Evolutionary conservation across 2,888 invertebrate species (phyloP), one percentile per base, ranked within the genome.

Genomic region (Agonopterix alstromeriana): DNA sequence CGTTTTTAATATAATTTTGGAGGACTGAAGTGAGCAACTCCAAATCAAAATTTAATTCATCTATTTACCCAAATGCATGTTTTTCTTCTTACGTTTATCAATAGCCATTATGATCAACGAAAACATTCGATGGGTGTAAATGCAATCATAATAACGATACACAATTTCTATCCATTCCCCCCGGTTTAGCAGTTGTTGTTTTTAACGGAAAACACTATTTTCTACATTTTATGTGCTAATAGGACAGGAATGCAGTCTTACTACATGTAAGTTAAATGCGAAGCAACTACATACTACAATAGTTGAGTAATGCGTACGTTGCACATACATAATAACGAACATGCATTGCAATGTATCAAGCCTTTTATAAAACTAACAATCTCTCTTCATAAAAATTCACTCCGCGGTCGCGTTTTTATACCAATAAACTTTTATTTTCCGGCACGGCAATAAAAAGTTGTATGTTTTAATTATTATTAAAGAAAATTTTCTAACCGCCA

Each of bases 171-270:
- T 27, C 3, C 27, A 27, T 27, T n/a, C 38, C n/a, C 38, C n/a
- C 1, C 38, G 38, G 10, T 38, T 38, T 38, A n/a, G 38, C 38
- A 38, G n/a, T 38, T 8, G 38, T n/a, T 38, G n/a, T n/a, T 3
- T 38, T 38, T 47, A 53, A 51, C 48, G 41, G 36, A 54, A 49
- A 48, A 48, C 42, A 48, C 27, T 11, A 50, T 57, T 62, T 58
- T 61, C 58, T 54, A 57, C 60, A 60, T 57, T 54, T 59, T 49
- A 64, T 60, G 62, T 63, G 67, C 65, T 67, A 72, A 69, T 68
- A 63, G 58, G 58, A 56, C 56, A 56, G 68, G 70, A 73, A 73
- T 73, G 71, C 61, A 57, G 64, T 55, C 50, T 46, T 60, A 61
- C 67, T 54, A 56, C 67, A 61, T 59, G 49, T 51, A 50, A 46